Evolutionary conservation across 1,140 invertebrate species (phyloP), one percentile per base, ranked within the genome.

Genomic region (Littorina saxatilis): DNA sequence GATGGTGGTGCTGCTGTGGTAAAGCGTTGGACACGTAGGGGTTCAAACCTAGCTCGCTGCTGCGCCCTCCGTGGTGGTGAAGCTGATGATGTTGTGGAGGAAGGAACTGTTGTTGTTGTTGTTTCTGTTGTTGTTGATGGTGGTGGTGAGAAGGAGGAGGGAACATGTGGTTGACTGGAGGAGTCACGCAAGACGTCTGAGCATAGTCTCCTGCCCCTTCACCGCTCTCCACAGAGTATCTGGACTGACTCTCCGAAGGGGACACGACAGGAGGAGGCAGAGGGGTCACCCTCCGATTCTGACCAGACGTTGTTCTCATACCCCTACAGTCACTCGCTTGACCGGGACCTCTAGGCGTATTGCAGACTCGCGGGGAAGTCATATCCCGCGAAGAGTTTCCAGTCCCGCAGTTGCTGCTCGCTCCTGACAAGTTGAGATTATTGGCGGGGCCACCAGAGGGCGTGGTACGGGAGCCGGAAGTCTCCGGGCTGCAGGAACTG

Each of bases 401-500:
- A 5, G 70, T 23, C 4, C 9, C 40, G 4, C 4, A 4, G 2
- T 11, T 39, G 68, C 43, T 37, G 3, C 23, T 11, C 3, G 40
- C 70, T 7, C 5, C 1, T n/a, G 29, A 39, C 4, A 43, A 9
- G 27, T 73, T 39, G 20, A 50, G 70, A 4, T n/a, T 7, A 0
- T 23, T 35, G 2, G 27, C 63, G 43, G 20, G 39, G 27, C 58
- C 58, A 23, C 58, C 13, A n/a, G 58, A 63, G 39, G 75, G 39
- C 32, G 76, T 61, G 23, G 23, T 43, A 3, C 27, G 37, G 15
- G 79, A 11, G 20, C 52, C 68, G 47, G 82, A 79, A 20, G 75
- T 43, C 39, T 78, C 82, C 0, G 85, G 85, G 61, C 85, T 86
- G 29, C 77, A 77, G 37, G 81, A 78, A 68, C 85, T 86, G 29